phyloP scores from a whole-genome alignment of 2,113 vertebrate genomes.

The Anhinga anhinga region DNA sequence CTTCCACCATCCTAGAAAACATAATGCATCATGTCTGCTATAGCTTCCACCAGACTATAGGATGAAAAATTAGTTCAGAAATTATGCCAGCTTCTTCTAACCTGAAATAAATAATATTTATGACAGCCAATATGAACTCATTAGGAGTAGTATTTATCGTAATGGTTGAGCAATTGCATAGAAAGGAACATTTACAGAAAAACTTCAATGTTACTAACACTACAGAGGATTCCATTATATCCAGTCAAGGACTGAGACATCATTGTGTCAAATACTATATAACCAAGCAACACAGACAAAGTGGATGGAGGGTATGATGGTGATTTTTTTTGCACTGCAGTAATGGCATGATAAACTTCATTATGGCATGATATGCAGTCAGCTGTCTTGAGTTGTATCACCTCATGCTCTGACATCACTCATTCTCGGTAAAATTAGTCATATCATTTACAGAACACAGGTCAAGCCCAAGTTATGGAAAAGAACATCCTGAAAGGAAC shows the following conservation, averaged over 20 bases:
- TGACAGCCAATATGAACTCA: background rate
- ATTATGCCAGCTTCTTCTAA: background rate
- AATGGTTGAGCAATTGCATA: background rate
- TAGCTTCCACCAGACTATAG: background rate
- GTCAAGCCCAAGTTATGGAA: background rate
- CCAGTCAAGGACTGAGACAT: background rate
- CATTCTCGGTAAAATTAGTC: background rate
- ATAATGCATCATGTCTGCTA: background rate
- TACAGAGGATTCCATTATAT: background rate
- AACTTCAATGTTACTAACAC: background rate
- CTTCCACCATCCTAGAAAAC: background rate
- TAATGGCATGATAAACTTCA: background rate
- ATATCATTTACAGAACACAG: background rate
- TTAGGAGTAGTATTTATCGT: background rate
- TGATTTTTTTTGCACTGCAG: background rate
- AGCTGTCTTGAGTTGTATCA: background rate
- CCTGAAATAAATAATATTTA: background rate
- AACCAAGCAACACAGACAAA: background rate
- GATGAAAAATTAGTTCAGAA: background rate
- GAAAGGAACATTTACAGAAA: background rate
- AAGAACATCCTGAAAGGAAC: background rate
- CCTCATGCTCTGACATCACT: background rate
- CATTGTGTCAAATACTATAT: accelerated
- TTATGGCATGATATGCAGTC: background rate
- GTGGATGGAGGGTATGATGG: accelerated